Base-by-base conservation (phyloP, 2,888 invertebrate genomes). In the Dicycla oo region DNA sequence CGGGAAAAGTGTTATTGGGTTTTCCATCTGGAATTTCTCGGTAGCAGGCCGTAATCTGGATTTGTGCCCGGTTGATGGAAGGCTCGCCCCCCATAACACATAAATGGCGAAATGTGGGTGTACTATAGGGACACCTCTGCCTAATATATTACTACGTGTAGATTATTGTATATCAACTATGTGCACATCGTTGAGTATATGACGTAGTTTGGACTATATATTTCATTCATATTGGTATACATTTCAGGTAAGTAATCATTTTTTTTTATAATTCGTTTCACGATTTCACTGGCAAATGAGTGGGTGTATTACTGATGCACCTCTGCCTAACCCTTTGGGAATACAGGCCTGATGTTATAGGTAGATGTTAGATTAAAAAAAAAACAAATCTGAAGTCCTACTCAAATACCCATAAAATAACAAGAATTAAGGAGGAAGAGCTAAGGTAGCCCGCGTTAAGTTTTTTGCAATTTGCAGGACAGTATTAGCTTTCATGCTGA, bases 151-250 rank as follows among this genome's bases (percentile, higher is more conserved):
- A 66, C 62, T 64, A 62, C 13, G 63, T 23, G 18, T 62, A 64
- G 58, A 57, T 75, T 74, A 58, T 38, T 80, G n/a, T 66, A 43
- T 62, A 79, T 69, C 26, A 47, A 54, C 47, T 56, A 56, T 58
- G 61, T 69, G 57, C 51, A 51, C 66, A 61, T 61, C 54, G 47
- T 49, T 45, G 40, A 49, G 11, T n/a, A n/a, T n/a, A n/a, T 30
- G 5, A 40, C n/a, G 67, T 67, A 45, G 20, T 67, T 54, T 20
- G 2, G 6, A 20, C n/a, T 23, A 54, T 20, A 54, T 54, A n/a
- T n/a, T n/a, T n/a, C n/a, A n/a, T n/a, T n/a, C 18, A 47, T 43
- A 65, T 45, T 57, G 43, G 18, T 47, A 43, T 43, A 20, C 30
- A 56, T 45, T 56, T 60, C 18, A 30, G 0, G 26, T 15, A n/a